phyloP scores from a whole-genome alignment of 2,113 vertebrate genomes.

The Campylomormyrus tamandua region DNA sequence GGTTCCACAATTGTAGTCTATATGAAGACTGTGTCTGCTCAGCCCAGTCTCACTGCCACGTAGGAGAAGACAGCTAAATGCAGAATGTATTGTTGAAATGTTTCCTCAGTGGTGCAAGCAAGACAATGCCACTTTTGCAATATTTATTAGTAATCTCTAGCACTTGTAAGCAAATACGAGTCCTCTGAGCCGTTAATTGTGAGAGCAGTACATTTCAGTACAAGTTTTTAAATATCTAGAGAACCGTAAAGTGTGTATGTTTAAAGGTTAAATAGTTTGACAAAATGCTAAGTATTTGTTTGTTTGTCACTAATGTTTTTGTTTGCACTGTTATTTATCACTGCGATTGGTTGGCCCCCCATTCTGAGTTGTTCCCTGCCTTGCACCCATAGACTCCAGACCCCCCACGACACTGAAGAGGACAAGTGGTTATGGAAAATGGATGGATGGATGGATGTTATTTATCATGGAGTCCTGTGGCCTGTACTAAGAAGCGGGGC shows the following conservation, averaged over 20 bases:
- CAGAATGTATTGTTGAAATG: not conserved
- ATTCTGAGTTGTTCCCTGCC: not conserved
- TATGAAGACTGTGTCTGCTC: not conserved
- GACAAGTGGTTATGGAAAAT: not conserved
- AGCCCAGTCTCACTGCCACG: not conserved
- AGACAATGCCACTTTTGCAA: not conserved
- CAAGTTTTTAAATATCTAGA: not conserved
- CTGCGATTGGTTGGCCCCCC: not conserved
- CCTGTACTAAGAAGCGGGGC: too few species aligned
- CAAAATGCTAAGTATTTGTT: not conserved
- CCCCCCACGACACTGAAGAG: not conserved
- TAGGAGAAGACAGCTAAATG: not conserved
- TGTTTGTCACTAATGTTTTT: not conserved
- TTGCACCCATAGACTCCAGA: not conserved
- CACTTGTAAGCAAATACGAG: not conserved
- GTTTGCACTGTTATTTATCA: not conserved
- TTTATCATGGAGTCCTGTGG: not conserved
- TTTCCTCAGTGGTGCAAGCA: not conserved
- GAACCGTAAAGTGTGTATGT: not conserved
- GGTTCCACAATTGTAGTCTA: not conserved
- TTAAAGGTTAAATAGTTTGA: not conserved
- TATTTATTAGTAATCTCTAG: not conserved
- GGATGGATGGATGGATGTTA: not conserved
- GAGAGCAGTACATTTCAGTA: not conserved
- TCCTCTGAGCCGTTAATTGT: not conserved